These are phyloP conservation scores for Trissoscelio sp. DNA, from an alignment of 2,888 invertebrate genomes.

Conservation along the genomic window DNA sequence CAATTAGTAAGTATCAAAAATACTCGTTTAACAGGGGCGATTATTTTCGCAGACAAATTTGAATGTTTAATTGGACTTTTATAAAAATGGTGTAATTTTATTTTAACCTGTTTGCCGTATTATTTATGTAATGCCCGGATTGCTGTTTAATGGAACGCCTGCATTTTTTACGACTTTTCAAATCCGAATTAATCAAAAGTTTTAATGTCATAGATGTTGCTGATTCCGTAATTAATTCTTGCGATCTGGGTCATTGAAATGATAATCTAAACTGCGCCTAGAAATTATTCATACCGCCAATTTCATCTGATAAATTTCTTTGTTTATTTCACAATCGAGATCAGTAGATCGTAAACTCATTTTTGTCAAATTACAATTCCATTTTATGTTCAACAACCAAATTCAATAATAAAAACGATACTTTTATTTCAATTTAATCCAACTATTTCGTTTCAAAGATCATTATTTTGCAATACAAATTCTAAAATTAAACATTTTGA, in stretches of 20 bases:
- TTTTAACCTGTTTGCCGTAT: background rate
- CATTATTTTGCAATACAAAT: no score
- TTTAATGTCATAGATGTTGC: constrained; percentile 31
- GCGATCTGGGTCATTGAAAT: constrained; percentile 36
- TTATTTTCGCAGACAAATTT: constrained; percentile 14
- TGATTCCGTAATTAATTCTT: constrained; percentile 16
- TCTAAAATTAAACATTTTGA: background rate
- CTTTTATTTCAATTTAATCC: no score
- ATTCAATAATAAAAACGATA: no score
- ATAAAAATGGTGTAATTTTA: constrained; percentile 21
- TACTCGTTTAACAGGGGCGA: background rate
- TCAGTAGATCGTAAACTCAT: no score
- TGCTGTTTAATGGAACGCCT: constrained; percentile 21
- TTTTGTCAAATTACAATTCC: no score
- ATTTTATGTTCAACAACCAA: no score
- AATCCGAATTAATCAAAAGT: constrained; percentile 36
- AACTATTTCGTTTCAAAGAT: no score
- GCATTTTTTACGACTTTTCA: constrained; percentile 26
- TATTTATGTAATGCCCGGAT: constrained; percentile 21
- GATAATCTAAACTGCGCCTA: constrained; percentile 27
- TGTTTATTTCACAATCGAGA: background rate
- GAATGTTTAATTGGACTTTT: constrained; percentile 26
- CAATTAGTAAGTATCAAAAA: no score
- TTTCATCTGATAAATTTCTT: constrained; percentile 5
- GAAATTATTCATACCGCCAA: constrained; percentile 17